phyloP scores from a whole-genome alignment of 92 coral and sea anemone species.

The Palythoa grandiflora region DNA sequence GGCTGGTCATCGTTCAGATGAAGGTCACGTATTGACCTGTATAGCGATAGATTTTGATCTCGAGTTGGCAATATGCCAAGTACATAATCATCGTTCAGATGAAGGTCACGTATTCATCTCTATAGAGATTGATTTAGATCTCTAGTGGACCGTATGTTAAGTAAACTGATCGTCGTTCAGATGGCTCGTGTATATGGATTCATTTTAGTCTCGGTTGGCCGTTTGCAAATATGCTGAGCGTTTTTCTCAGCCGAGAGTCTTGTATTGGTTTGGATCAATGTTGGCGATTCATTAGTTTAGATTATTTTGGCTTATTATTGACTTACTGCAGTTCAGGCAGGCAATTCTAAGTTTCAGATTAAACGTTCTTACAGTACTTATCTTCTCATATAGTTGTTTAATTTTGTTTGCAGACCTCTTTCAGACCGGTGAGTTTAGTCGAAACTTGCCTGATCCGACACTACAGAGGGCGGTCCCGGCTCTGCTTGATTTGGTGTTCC shows the following conservation, averaged over 20 bases:
- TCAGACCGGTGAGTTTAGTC: constrained; percentile 23
- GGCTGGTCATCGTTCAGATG: neutral
- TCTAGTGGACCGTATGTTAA: constrained; percentile 6
- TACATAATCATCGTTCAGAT: constrained; percentile 10
- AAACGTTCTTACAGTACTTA: constrained; percentile 1
- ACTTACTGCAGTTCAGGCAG: neutral
- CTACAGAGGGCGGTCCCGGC: neutral
- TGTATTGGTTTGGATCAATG: constrained; percentile 9
- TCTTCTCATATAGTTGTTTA: constrained; percentile 5
- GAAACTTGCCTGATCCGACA: neutral
- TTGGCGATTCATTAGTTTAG: neutral
- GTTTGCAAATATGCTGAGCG: constrained; percentile 22
- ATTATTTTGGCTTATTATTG: neutral
- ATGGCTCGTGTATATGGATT: constrained; percentile 20
- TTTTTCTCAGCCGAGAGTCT: constrained; percentile 20
- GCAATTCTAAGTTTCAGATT: constrained; percentile 3
- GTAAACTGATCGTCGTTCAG: constrained; percentile 10
- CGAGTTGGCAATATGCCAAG: constrained; percentile 6
- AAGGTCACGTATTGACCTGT: constrained; percentile 9
- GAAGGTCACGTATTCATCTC: constrained; percentile 7
- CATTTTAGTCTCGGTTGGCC: constrained; percentile 22
- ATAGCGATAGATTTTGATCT: neutral
- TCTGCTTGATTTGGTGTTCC: neutral
- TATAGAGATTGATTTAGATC: neutral
- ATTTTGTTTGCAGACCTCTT: constrained; percentile 21